Percentiles rank a stretch among this genome's conserved stretches.
These are phyloP conservation scores for Ooceraea biroi DNA, from an alignment of 1,140 invertebrate species.

Conservation along the genomic window DNA sequence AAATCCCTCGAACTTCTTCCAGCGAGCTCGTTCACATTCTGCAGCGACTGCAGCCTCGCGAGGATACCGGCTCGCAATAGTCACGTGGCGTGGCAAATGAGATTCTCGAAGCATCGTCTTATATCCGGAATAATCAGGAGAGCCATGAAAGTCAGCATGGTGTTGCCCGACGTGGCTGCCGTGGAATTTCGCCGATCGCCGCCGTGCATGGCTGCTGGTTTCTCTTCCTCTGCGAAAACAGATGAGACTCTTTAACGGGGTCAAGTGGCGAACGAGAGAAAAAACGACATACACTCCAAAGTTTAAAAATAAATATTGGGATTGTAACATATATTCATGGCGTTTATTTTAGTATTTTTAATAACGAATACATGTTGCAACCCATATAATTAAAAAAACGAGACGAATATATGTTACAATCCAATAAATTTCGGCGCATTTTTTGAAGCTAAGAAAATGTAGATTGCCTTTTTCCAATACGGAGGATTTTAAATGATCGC, in stretches of 20 bases:
- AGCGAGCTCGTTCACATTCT: not conserved
- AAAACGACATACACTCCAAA: not conserved
- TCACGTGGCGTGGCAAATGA: constrained; percentile 67
- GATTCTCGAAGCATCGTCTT: constrained; percentile 20
- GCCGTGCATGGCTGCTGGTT: constrained; percentile 77
- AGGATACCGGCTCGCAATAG: constrained; percentile 49
- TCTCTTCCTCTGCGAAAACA: constrained; percentile 75
- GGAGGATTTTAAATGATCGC: not conserved
- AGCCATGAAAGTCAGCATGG: constrained; percentile 60
- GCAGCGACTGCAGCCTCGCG: not conserved
- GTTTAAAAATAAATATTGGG: too few species aligned
- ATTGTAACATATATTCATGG: too few species aligned
- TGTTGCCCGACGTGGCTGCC: constrained; percentile 49
- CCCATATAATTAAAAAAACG: too few species aligned
- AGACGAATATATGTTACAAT: too few species aligned
- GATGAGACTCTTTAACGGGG: constrained; percentile 16
- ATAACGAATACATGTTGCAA: too few species aligned
- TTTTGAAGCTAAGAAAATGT: not conserved
- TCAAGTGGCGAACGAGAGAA: not conserved
- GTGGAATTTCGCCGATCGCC: constrained; percentile 72
- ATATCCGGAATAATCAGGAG: constrained; percentile 50
- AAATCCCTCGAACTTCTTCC: constrained; percentile 7
- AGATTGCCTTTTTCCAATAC: not conserved
- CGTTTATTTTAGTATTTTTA: too few species aligned
- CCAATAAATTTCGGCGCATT: too few species aligned